Conservation (phyloP, 2,797 vertebrate genomes). For the Xenentodon cancila region DNA sequence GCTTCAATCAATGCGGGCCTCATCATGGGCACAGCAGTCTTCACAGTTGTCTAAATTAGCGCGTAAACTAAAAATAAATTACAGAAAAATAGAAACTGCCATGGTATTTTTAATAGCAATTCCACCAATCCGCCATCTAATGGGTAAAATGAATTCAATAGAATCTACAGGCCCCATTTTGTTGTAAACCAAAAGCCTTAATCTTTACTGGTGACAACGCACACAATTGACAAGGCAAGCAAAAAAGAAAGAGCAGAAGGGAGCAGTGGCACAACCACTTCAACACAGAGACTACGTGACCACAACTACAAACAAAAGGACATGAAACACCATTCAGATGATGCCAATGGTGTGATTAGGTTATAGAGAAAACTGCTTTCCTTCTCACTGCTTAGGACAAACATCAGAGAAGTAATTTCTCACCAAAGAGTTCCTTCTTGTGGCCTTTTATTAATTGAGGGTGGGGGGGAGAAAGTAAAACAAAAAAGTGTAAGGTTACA, state of each 20-base stretch:
- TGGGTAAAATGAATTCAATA: conserved; percentile 16
- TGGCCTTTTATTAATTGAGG: conserved; percentile 38
- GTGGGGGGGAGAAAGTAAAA: neutral
- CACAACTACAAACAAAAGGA: conserved; percentile 42
- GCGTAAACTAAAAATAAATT: conserved; percentile 14
- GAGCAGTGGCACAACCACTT: conserved; percentile 61
- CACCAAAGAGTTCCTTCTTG: conserved; percentile 57
- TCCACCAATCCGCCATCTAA: conserved; percentile 7
- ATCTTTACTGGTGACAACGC: conserved; percentile 31
- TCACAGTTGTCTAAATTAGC: conserved; percentile 16
- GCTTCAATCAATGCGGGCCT: conserved; percentile 34
- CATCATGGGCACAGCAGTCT: conserved; percentile 46
- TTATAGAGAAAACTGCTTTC: conserved; percentile 30
- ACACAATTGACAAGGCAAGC: conserved; percentile 46
- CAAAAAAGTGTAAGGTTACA: conserved; percentile 34
- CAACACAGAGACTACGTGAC: conserved; percentile 54
- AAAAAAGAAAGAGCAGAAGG: conserved; percentile 16
- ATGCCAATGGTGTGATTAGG: conserved; percentile 49
- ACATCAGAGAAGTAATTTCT: conserved; percentile 47
- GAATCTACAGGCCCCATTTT: conserved; percentile 59
- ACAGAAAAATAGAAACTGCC: neutral
- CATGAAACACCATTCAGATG: conserved; percentile 57
- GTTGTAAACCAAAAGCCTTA: conserved; percentile 14
- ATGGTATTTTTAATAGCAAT: conserved; percentile 1
- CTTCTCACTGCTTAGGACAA: conserved; percentile 46